Percentiles rank a stretch among this genome's conserved stretches.
Evolutionary conservation across 2,113 vertebrate genomes (phyloP).

Genomic region (Pogona vitticeps): DNA sequence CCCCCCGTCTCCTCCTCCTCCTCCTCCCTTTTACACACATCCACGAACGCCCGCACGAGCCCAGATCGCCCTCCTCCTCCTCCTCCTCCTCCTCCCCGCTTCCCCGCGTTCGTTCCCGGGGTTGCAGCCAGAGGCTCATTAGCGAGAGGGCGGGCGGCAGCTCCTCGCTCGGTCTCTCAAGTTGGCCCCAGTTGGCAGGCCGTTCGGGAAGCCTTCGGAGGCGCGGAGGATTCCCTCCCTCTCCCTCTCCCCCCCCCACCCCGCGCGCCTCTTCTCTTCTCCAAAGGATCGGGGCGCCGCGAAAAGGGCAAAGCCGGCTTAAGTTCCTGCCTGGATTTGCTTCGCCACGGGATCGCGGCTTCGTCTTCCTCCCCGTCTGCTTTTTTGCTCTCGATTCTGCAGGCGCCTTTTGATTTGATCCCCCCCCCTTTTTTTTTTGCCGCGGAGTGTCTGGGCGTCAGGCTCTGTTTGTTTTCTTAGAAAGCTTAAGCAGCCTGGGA

Average conservation of each 20-base stretch:
- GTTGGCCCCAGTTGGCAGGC: constrained; percentile 60
- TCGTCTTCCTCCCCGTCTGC: background rate
- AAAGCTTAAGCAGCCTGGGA: background rate
- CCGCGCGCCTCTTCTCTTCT: background rate
- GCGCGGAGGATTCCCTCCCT: no score
- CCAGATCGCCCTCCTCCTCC: constrained; percentile 42
- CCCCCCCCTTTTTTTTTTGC: accelerated
- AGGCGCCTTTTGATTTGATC: background rate
- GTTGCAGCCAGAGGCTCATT: constrained; percentile 53
- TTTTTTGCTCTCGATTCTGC: background rate
- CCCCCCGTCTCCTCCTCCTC: background rate
- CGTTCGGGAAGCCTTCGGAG: background rate
- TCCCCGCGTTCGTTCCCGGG: constrained; percentile 30
- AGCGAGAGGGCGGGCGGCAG: constrained; percentile 26
- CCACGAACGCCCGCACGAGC: background rate
- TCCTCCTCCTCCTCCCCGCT: constrained; percentile 29
- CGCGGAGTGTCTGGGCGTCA: background rate
- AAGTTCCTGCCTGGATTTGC: constrained; percentile 1
- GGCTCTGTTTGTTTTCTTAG: constrained; percentile 7
- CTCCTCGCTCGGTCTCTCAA: constrained; percentile 28
- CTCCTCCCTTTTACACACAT: background rate
- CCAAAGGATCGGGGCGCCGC: background rate
- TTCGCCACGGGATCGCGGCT: constrained; percentile 5
- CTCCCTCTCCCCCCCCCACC: no score
- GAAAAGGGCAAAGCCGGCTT: background rate